Conservation (phyloP, 2,113 vertebrate genomes). For the Callocephalon fimbriatum region DNA sequence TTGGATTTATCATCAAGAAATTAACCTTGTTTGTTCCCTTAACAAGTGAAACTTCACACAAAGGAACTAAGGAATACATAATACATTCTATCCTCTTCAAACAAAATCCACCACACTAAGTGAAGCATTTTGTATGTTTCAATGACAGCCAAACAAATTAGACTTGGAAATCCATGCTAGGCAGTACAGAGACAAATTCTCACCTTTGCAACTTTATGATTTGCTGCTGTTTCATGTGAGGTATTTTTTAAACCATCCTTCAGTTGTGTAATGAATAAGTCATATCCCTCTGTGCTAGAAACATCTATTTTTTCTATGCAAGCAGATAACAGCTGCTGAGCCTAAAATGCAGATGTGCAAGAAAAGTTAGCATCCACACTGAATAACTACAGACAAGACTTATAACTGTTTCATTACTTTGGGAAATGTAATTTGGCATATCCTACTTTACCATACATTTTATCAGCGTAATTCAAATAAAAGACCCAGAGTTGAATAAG, state of each 20-base stretch:
- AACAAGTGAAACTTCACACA: not conserved
- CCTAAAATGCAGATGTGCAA: constrained; percentile 76
- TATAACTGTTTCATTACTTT: not conserved
- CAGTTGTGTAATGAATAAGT: constrained; percentile 94
- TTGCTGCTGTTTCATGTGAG: constrained; percentile 98
- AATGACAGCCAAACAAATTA: not conserved
- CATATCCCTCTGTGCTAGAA: constrained; percentile 94
- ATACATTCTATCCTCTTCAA: not conserved
- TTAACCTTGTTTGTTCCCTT: not conserved
- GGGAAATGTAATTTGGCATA: not conserved
- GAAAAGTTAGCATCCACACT: not conserved
- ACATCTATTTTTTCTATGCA: constrained; percentile 97
- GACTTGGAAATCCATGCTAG: not conserved
- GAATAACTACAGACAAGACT: not conserved
- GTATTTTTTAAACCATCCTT: constrained; percentile 99
- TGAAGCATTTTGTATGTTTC: not conserved
- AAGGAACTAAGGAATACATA: not conserved
- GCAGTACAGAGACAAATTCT: constrained; percentile 26
- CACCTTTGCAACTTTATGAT: constrained; percentile 99
- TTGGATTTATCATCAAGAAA: not conserved
- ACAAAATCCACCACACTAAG: not conserved
- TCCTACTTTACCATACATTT: not conserved
- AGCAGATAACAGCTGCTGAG: constrained; percentile 94
- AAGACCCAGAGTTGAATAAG: not conserved
- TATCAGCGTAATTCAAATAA: not conserved